phyloP scores from a whole-genome alignment of 2,888 invertebrate species.

The Stenurella melanura region DNA sequence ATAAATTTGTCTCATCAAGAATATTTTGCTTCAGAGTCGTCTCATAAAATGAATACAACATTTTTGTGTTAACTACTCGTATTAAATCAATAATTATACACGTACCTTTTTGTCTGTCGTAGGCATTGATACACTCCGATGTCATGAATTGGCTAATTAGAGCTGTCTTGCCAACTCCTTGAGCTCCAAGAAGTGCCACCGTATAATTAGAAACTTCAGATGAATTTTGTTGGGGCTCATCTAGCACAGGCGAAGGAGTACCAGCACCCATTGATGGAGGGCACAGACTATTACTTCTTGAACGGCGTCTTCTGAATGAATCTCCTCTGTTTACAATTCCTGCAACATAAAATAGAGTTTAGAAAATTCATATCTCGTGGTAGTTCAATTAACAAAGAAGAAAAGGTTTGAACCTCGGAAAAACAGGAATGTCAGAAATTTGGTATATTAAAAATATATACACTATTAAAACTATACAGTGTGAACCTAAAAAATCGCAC shows the following conservation, averaged over 20 bases:
- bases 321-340: constrained; percentile 96
- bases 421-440: too few relatives aligned
- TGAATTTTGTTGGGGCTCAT: constrained; percentile 74
- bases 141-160: constrained; percentile 93
- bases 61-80: not conserved
- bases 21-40: not conserved
- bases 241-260: constrained; percentile 71
- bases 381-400: too few relatives aligned
- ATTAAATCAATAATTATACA: not conserved
- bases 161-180: constrained; percentile 90
- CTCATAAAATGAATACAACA: too few relatives aligned
- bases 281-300: constrained; percentile 88
- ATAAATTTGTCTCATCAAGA: too few relatives aligned
- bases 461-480: too few relatives aligned
- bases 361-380: not conserved
- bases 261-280: constrained; percentile 72
- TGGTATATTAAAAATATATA: too few relatives aligned
- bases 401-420: too few relatives aligned
- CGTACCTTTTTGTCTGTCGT: constrained; percentile 89
- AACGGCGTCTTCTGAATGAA: constrained; percentile 90
- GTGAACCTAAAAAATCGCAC: too few relatives aligned
- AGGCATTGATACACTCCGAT: constrained; percentile 95
- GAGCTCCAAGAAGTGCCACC: constrained; percentile 87
- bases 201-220: constrained; percentile 75
- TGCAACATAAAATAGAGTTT: constrained; percentile 69